Evolutionary conservation across 2,797 vertebrate species (phyloP).

Genomic region (Philypnodon macrostomus): DNA sequence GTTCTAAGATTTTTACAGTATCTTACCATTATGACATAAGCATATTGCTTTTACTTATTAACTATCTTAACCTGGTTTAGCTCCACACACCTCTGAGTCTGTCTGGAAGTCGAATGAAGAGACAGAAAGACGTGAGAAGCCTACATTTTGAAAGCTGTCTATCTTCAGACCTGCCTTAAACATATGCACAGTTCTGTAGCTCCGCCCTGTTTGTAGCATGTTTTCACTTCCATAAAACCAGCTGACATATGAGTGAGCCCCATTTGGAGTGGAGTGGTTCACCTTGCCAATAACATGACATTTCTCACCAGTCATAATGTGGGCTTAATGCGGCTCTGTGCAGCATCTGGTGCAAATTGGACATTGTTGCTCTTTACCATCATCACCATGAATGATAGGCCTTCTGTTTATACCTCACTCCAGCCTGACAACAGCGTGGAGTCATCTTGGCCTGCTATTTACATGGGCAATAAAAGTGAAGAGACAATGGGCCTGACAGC

Average conservation of each 20-base stretch:
- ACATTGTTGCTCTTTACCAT: slow-evolving; percentile 64
- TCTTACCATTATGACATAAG: too few species aligned
- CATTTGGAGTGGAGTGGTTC: slow-evolving; percentile 46
- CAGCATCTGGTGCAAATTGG: slow-evolving; percentile 71
- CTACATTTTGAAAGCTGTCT: too few species aligned
- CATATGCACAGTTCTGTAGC: too few species aligned
- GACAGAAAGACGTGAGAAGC: too few species aligned
- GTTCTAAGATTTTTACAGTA: too few species aligned
- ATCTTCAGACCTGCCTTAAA: too few species aligned
- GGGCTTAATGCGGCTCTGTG: slow-evolving; percentile 62
- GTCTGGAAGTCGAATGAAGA: too few species aligned
- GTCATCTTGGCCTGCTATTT: slow-evolving; percentile 12
- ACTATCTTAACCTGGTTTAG: too few species aligned
- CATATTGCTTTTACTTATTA: too few species aligned
- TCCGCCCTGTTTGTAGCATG: slow-evolving; percentile 7
- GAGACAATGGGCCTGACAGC: slow-evolving; percentile 2
- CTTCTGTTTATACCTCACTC: slow-evolving; percentile 48
- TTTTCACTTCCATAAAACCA: slow-evolving; percentile 30
- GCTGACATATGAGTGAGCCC: slow-evolving; percentile 50
- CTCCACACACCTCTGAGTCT: too few species aligned
- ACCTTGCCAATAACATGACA: slow-evolving; percentile 75
- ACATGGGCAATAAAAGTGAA: not conserved
- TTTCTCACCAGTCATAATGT: slow-evolving; percentile 66
- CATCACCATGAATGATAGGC: slow-evolving; percentile 44
- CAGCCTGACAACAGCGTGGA: slow-evolving; percentile 24